Evolutionary conservation across 1,140 invertebrate species (phyloP), one percentile per base, ranked within the genome.

Genomic region (Hyphantria cunea): DNA sequence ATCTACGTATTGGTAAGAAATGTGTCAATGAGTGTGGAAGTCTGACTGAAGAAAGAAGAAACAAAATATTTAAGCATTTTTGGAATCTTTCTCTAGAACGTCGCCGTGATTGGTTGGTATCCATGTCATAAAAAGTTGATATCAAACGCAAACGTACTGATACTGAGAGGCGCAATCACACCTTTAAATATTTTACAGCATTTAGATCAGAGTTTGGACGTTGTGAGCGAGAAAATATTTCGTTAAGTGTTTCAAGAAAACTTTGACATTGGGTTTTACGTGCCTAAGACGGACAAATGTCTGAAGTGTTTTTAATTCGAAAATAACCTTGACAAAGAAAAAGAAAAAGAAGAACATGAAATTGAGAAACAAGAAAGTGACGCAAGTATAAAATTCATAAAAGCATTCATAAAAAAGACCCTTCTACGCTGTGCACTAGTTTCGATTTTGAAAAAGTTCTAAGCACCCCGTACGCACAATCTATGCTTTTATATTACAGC

Each of bases 261-360:
- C 15, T 80, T 74, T 61, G 76, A 80, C 39, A 67, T 78, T 47
- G 67, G 68, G 0, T 76, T 78, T 50, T 76, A 78, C 45, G 33
- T 74, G 0, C 73, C 76, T 3, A 78, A 72, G 54, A 78, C 77
- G 31, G 74, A 80, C 12, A 78, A 80, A 67, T 78, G 55, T 6
- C 4, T 58, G 0, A 67, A 67, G 41, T 67, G 53, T 25, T 12
- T 67, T 37, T 51, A 31, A 32, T 66, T 56, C 56, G 58, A 61
- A 61, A 39, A 25, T 25, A 25, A 56, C 10, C 52, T 47, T 51
- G 32, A 55, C 3, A 47, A 66, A 37, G 44, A 47, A 51, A 37
- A 25, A 31, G 64, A 66, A n/a, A 15, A 61, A 9, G 0, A 47
- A 56, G 8, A 12, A 47, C 64, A 66, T 62, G 55, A 61, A 56